Conservation (phyloP, 1,140 invertebrate genomes). For the Charaxes varanes region DNA sequence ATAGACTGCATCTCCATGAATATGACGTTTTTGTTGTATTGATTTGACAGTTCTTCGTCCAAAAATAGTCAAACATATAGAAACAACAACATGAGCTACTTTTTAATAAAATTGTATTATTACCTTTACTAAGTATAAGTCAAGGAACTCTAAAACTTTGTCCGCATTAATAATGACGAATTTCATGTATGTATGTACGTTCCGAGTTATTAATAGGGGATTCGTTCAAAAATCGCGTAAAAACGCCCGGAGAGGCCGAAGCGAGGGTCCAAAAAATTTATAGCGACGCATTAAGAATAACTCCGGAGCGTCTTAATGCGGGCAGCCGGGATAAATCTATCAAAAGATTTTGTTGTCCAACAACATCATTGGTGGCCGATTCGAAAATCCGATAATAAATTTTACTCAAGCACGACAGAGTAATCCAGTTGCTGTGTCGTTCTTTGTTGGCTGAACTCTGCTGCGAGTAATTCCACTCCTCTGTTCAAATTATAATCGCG, state of each 20-base stretch:
- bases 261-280: constrained; percentile 51
- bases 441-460: constrained; percentile 65
- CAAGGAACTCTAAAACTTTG: too few species aligned
- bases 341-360: constrained; percentile 73
- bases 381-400: constrained; percentile 74
- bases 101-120: too few species aligned
- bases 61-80: too few species aligned
- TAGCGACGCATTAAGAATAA: constrained; percentile 62
- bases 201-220: constrained; percentile 19
- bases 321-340: constrained; percentile 71
- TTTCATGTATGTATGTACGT: constrained; percentile 19
- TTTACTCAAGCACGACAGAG: constrained; percentile 71
- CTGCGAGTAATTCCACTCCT: constrained; percentile 57
- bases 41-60: too few species aligned
- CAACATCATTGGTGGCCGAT: constrained; percentile 73
- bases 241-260: constrained; percentile 24
- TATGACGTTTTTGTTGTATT: too few species aligned
- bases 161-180: constrained; percentile 20
- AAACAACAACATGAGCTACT: too few species aligned
- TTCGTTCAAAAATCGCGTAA: constrained; percentile 31
- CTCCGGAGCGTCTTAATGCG: constrained; percentile 59
- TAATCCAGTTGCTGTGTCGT: constrained; percentile 65
- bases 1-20: too few species aligned
- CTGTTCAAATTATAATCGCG: constrained; percentile 62
- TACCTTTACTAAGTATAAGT: too few species aligned